Base-by-base conservation (phyloP, 2,888 invertebrate species). In the Buathra laborator region DNA sequence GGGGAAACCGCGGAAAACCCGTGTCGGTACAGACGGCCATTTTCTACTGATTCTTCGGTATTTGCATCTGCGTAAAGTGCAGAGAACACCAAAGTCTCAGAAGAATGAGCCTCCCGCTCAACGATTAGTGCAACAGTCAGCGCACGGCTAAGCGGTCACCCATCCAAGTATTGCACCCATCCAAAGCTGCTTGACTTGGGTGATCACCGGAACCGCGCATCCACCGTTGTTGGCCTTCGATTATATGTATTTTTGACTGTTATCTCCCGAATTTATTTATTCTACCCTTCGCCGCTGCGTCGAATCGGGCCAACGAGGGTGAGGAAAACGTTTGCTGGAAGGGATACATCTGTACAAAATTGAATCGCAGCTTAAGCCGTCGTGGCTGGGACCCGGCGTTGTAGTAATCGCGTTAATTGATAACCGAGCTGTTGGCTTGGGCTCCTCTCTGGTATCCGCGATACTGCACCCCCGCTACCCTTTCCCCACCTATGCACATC, bases 311-410 rank as follows among this genome's bases (percentile, higher is more conserved):
- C 24, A 66, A 68, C 53, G 79, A 67, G 53, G 7, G 37, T 7
- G 37, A 7, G 37, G 37, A 37, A 37, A 37, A 7, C 37, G 37
- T 37, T 66, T 46, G 59, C 67, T 76, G 79, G 37, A 37, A 51
- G 29, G 67, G 32, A 71, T 85, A 79, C 82, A 85, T 79, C 81
- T 86, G 87, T 85, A 88, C 85, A 84, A 90, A 91, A 92, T 90
- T 90, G 90, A 92, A 92, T 92, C 90, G 91, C 89, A 89, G 90
- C 89, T 90, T 89, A 90, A 91, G 90, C 90, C 87, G 83, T 88
- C 90, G 90, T 86, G 87, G 86, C 88, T 87, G 88, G 32, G 7
- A 37, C 0, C 37, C 67, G 78, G 76, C 79, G 82, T 82, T 85
- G 79, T 75, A 82, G 85, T 85, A 85, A 82, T 89, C 90, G 88